These are phyloP conservation scores for Etia nguti DNA, from an alignment of 2,113 vertebrate species.

Conservation along the genomic window DNA sequence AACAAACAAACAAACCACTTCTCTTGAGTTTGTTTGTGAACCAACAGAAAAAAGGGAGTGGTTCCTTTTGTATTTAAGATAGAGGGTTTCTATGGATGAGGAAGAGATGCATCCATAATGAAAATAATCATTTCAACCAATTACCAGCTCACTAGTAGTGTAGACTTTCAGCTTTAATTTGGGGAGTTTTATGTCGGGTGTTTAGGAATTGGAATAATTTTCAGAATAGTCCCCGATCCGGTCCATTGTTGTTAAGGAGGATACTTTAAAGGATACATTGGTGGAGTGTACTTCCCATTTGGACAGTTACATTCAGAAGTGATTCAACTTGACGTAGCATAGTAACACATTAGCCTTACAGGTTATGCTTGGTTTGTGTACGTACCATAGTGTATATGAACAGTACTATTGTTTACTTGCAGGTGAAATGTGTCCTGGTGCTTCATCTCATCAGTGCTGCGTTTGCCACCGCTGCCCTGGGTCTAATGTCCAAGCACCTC, in stretches of 20 bases:
- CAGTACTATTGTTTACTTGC: neutral
- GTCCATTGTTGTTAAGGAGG: neutral
- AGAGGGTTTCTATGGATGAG: neutral
- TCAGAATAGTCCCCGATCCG: too few relatives aligned
- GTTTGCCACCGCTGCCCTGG: slow-evolving; percentile 69
- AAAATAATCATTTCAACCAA: neutral
- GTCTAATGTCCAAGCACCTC: slow-evolving; percentile 76
- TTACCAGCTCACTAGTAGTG: neutral
- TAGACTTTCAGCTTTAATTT: fast-evolving
- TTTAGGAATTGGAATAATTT: neutral
- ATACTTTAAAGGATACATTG: neutral
- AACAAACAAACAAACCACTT: neutral
- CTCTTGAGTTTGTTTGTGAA: neutral
- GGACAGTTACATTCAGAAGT: neutral
- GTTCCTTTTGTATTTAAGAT: neutral
- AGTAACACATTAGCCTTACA: neutral
- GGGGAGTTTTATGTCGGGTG: neutral
- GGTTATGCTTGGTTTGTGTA: neutral
- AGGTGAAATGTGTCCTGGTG: slow-evolving; percentile 72
- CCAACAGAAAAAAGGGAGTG: neutral
- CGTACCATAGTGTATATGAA: neutral
- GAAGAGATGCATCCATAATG: neutral
- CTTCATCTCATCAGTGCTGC: slow-evolving; percentile 77
- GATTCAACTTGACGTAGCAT: neutral
- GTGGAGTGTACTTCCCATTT: neutral